Evolutionary conservation across 53 echinoderm and acorn worm species (phyloP).

Genomic region (Temnopleurus reevesii): DNA sequence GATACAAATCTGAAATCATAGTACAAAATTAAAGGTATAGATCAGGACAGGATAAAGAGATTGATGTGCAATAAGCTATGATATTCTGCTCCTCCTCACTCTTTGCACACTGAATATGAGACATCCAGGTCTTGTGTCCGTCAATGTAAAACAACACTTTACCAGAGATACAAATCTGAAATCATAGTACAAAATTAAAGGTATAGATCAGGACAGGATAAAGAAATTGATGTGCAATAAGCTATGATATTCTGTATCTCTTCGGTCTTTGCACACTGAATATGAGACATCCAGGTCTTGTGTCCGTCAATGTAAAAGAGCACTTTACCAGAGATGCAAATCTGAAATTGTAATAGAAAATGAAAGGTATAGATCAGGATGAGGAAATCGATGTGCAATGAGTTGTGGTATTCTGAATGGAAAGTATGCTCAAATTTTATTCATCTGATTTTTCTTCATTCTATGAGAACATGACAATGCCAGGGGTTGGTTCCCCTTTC

Average conservation of each 20-base stretch:
- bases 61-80: no score
- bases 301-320: slow-evolving; percentile 27
- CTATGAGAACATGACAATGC: no score
- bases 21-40: not conserved
- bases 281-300: slow-evolving; percentile 8
- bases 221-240: no score
- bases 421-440: no score
- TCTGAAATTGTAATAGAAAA: no score
- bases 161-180: slow-evolving; percentile 15
- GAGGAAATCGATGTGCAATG: no score
- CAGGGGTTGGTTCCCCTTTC: no score
- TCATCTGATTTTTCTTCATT: no score
- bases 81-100: slow-evolving; percentile 36
- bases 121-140: slow-evolving; percentile 40
- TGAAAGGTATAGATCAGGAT: no score
- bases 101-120: slow-evolving; percentile 13
- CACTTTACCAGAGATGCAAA: slow-evolving; percentile 14
- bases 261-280: not conserved
- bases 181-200: not conserved
- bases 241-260: slow-evolving; percentile 32
- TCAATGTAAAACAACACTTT: slow-evolving; percentile 31
- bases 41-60: no score
- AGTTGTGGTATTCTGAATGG: no score
- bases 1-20: not conserved
- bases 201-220: no score